These are phyloP conservation scores for Crioceris asparagi DNA, from an alignment of 2,888 invertebrate genomes.

Conservation along the genomic window DNA sequence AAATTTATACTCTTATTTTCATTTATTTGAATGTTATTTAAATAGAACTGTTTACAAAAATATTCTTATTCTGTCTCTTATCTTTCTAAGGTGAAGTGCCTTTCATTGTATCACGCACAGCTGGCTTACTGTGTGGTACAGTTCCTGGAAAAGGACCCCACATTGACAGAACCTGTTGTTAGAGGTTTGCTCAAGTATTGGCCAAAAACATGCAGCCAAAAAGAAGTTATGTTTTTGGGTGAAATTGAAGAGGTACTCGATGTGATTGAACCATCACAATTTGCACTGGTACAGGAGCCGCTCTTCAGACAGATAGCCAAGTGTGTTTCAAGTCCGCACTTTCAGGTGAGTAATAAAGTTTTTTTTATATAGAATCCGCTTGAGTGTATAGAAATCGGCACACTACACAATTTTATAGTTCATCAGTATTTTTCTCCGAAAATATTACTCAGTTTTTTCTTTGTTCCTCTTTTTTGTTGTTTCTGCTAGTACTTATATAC, in stretches of 20 bases:
- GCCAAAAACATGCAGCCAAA: constrained; percentile 98
- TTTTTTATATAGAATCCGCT: too few relatives aligned
- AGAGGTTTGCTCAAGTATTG: constrained; percentile 91
- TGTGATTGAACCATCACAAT: constrained; percentile 98
- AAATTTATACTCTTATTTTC: too few relatives aligned
- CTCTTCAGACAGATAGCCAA: constrained; percentile 97
- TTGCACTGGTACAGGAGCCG: constrained; percentile 96
- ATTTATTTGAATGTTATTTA: too few relatives aligned
- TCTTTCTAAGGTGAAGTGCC: constrained; percentile 49
- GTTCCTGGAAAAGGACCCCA: constrained; percentile 88
- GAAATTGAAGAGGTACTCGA: constrained; percentile 99
- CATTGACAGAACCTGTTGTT: constrained; percentile 89
- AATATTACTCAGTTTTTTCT: too few relatives aligned
- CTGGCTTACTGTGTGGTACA: constrained; percentile 98
- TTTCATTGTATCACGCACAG: constrained; percentile 95
- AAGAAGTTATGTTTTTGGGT: constrained; percentile 99
- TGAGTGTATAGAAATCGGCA: too few relatives aligned
- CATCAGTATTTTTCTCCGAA: too few relatives aligned
- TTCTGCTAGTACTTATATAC: too few relatives aligned
- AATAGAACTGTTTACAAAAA: too few relatives aligned
- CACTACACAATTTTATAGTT: too few relatives aligned
- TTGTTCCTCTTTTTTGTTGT: too few relatives aligned
- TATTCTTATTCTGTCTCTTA: constrained; percentile 3
- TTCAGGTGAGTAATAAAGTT: constrained; percentile 67
- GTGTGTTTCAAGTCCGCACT: constrained; percentile 99